These are phyloP conservation scores for Lissocephala sabroskyi DNA, from an alignment of 2,888 invertebrate genomes.

Conservation along the genomic window DNA sequence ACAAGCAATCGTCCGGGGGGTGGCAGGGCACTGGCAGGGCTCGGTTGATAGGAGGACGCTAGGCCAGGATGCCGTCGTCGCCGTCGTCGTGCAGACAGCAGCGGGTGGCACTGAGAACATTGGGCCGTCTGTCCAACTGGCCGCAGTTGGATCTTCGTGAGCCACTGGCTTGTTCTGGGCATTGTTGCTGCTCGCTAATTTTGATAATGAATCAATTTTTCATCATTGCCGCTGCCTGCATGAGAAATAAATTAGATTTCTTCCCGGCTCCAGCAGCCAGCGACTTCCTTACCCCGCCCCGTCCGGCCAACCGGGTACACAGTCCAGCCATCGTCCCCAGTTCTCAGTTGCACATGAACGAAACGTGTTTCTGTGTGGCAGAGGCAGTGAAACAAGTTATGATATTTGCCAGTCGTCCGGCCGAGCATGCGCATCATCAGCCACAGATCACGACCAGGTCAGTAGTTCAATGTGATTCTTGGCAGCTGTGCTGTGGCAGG, in stretches of 20 bases:
- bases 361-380: conserved; percentile 29
- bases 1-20: conserved; percentile 29
- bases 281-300: no score
- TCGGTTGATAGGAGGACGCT: conserved; percentile 11
- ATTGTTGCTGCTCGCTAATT: conserved; percentile 59
- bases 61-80: conserved; percentile 19
- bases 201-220: conserved; percentile 65
- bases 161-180: conserved; percentile 48
- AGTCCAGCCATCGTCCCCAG: neutral
- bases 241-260: conserved; percentile 60
- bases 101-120: conserved; percentile 28
- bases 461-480: conserved; percentile 64
- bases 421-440: conserved; percentile 16
- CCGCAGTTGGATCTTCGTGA: conserved; percentile 43
- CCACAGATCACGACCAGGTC: conserved; percentile 67
- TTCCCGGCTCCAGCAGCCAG: conserved; percentile 25
- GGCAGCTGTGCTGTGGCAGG: conserved; percentile 29
- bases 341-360: conserved; percentile 15
- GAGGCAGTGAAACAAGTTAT: conserved; percentile 40
- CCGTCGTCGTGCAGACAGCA: conserved; percentile 11
- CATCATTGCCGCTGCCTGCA: conserved; percentile 56
- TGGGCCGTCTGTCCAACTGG: conserved; percentile 2
- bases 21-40: neutral
- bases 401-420: conserved; percentile 15
- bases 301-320: no score